Conservation (phyloP, 2,888 invertebrate species). For the Zonitis immaculata region DNA sequence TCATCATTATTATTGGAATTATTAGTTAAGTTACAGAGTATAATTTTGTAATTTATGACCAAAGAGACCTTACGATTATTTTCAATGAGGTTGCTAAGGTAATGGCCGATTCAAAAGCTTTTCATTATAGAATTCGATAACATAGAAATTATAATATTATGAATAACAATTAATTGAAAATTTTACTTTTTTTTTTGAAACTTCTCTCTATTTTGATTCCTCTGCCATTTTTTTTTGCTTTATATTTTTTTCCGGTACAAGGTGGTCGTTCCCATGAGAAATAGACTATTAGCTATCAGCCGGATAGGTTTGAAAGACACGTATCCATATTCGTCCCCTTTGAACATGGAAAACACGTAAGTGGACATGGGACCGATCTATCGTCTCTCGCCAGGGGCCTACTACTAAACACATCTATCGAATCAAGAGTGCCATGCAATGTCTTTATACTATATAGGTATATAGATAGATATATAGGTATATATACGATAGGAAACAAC, state of each 20-base stretch:
- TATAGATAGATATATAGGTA: no score
- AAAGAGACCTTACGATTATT: neutral
- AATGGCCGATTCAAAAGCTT: neutral
- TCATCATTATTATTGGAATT: neutral
- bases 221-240: neutral
- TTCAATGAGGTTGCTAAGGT: neutral
- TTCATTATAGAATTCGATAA: neutral
- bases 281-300: slow-evolving; percentile 38
- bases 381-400: slow-evolving; percentile 37
- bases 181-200: neutral
- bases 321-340: slow-evolving; percentile 28
- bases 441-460: slow-evolving; percentile 29
- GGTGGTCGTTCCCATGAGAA: slow-evolving; percentile 33
- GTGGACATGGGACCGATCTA: slow-evolving; percentile 46
- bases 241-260: neutral
- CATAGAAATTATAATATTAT: neutral
- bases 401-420: slow-evolving; percentile 32
- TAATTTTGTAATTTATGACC: no score
- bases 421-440: slow-evolving; percentile 35
- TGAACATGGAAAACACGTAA: slow-evolving; percentile 44
- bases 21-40: no score
- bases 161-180: neutral
- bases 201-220: no score
- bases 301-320: slow-evolving; percentile 29
- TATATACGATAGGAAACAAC: slow-evolving; percentile 25